Base-by-base conservation (phyloP, 2,797 vertebrate species). In the Enteromius anoplus region DNA sequence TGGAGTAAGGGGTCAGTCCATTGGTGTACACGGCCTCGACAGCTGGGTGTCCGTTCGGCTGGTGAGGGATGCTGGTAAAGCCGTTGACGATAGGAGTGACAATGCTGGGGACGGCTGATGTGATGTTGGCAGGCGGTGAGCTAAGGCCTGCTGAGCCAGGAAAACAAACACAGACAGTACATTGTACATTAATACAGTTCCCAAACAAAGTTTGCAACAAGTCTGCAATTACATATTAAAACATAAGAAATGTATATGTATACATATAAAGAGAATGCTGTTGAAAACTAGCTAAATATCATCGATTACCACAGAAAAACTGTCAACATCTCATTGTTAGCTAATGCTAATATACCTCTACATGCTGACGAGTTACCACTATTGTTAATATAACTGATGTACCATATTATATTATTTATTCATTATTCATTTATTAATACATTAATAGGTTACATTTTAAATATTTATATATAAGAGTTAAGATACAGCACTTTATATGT, bases 21-120 rank as follows among this genome's bases (percentile, higher is more conserved):
- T 99, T 99, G 92, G 97, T 95, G 92, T 99, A 99, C 88, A 99
- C 91, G 0, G 97, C 94, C 93, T 99, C 98, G 91, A 99, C 93
- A 17, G 96, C 91, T 0, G 97, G 97, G 91, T 99, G 98, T 84
- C 96, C 96, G 4, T 96, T 97, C 65, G 97, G 96, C 91, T 98
- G 97, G 84, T 98, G 97, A 37, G 97, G 95, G 47, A 99, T 96
- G 72, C 97, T 97, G 6, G 97, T 96, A 88, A 99, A 99, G 87
- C 97, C 97, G 55, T 98, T 99, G 90, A 97, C 94, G 78, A 99
- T 94, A 84, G 98, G 97, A 0, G 97, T 94, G 88, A 99, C 96
- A 14, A 99, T 95, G 87, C 98, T 97, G 0, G 97, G 98, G 85
- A 99, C 90, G 0, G 94, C 93, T 0, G 98, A 95, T 55, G 97